Conservation (phyloP, 1,140 invertebrate species). For the Lepidotrigona ventralis region DNA sequence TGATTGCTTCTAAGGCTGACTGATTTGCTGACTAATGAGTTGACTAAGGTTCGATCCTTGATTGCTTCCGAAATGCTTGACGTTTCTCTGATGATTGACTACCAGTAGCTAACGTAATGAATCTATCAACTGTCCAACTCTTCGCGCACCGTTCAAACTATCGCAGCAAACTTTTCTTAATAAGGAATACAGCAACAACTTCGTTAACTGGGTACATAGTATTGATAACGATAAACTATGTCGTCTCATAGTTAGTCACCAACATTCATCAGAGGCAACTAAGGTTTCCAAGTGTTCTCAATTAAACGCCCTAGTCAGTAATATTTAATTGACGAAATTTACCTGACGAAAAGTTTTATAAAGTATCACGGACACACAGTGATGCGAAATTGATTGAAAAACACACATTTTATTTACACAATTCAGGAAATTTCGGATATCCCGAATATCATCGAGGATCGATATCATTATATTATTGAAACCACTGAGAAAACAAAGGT, state of each 20-base stretch:
- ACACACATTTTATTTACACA: too few species aligned
- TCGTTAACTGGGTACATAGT: too few species aligned
- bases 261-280: background rate
- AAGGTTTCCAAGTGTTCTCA: background rate
- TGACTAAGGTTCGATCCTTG: constrained; percentile 26
- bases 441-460: too few species aligned
- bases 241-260: too few species aligned
- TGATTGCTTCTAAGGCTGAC: constrained; percentile 28
- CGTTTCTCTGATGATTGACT: constrained; percentile 3
- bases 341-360: background rate
- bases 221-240: background rate
- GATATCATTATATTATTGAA: too few species aligned
- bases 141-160: background rate
- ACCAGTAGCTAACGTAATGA: background rate
- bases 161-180: background rate
- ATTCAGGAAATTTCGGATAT: too few species aligned
- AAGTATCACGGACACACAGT: too few species aligned
- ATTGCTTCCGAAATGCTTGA: constrained; percentile 25
- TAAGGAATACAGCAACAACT: background rate
- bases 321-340: too few species aligned
- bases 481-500: too few species aligned
- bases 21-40: constrained; percentile 41
- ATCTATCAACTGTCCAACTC: background rate
- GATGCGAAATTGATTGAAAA: too few species aligned
- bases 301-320: too few species aligned